phyloP scores from a whole-genome alignment of 2,888 invertebrate species.

The Agrenia bidenticulata region DNA sequence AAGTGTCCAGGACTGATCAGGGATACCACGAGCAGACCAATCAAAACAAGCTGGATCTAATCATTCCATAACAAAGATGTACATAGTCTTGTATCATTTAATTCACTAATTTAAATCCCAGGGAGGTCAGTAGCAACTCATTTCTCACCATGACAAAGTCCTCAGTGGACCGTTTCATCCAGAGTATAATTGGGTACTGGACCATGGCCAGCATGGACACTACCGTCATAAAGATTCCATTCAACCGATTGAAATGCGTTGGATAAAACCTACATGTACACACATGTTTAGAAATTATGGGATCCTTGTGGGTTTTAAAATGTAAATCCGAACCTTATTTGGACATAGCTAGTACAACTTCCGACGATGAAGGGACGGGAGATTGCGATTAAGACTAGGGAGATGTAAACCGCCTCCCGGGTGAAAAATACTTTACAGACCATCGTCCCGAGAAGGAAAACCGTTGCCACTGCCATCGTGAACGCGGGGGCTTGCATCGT shows the following conservation, averaged over 20 bases:
- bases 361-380: slow-evolving; percentile 54
- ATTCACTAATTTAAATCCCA: too few species aligned
- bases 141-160: slow-evolving; percentile 27
- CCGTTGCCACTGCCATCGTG: slow-evolving; percentile 36
- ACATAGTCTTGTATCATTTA: too few species aligned
- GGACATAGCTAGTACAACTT: slow-evolving; percentile 54
- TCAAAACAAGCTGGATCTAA: slow-evolving; percentile 46
- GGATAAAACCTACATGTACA: slow-evolving; percentile 53
- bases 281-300: not conserved
- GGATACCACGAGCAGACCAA: slow-evolving; percentile 39
- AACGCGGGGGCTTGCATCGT: slow-evolving; percentile 49
- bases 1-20: slow-evolving; percentile 46
- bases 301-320: too few species aligned
- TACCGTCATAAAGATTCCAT: slow-evolving; percentile 55
- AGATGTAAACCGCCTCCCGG: slow-evolving; percentile 52
- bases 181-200: slow-evolving; percentile 54
- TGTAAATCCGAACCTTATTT: slow-evolving; percentile 52
- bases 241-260: slow-evolving; percentile 54
- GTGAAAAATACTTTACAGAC: slow-evolving; percentile 47
- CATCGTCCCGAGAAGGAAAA: slow-evolving; percentile 29
- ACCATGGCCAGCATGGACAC: slow-evolving; percentile 53
- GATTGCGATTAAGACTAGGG: slow-evolving; percentile 53
- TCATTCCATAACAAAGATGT: not conserved
- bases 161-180: slow-evolving; percentile 49
- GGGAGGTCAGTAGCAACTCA: not conserved